phyloP scores from a whole-genome alignment of 2,113 vertebrate species.

The Ptyas mucosa region DNA sequence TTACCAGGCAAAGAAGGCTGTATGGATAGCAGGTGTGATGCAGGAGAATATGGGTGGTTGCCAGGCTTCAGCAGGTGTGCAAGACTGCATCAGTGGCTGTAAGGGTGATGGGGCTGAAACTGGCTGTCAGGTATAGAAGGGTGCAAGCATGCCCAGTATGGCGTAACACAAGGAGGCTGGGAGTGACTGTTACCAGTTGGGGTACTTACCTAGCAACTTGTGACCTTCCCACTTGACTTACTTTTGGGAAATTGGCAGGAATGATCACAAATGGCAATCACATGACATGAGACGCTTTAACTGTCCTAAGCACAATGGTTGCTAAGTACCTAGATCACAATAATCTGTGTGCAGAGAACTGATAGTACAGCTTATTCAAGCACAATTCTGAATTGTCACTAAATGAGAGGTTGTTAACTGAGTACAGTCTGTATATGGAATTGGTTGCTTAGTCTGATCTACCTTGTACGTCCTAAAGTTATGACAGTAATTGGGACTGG shows the following conservation, averaged over 20 bases:
- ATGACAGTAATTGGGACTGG: background rate
- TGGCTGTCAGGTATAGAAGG: background rate
- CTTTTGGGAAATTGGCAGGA: background rate
- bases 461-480: background rate
- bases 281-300: background rate
- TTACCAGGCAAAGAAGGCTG: background rate
- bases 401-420: background rate
- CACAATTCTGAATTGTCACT: background rate
- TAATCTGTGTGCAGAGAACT: background rate
- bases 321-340: background rate
- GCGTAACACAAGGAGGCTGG: background rate
- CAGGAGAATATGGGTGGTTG: background rate
- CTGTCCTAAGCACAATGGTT: background rate
- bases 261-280: background rate
- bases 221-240: background rate
- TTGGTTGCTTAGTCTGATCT: background rate
- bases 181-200: background rate
- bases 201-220: background rate
- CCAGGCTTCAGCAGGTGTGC: background rate
- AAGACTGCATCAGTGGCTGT: background rate
- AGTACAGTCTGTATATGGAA: background rate
- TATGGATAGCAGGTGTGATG: background rate
- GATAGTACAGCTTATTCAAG: background rate
- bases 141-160: background rate
- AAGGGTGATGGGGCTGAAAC: background rate